Percentiles rank a stretch among this genome's conserved stretches.
phyloP scores from a whole-genome alignment of 2,797 vertebrate genomes.

The Peromyscus eremicus region DNA sequence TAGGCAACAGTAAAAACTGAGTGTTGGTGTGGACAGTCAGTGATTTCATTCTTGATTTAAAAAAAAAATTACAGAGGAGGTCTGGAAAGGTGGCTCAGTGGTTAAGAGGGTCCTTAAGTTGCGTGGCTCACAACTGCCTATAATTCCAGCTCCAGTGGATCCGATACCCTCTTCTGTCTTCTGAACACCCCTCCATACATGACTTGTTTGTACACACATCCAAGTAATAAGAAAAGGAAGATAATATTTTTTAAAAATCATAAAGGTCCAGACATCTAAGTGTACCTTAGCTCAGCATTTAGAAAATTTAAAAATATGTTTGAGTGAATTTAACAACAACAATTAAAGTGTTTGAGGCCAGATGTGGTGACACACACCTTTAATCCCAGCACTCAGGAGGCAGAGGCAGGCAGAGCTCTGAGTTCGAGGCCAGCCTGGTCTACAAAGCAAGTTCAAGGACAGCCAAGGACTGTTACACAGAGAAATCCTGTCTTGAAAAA shows the following conservation, averaged over 20 bases:
- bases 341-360: neutral
- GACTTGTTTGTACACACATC: neutral
- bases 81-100: neutral
- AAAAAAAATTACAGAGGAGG: neutral
- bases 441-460: no score
- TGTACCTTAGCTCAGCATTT: neutral
- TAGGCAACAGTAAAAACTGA: neutral
- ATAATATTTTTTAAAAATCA: neutral
- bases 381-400: neutral
- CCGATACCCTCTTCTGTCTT: neutral
- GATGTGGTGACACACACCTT: neutral
- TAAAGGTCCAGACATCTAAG: neutral
- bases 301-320: neutral
- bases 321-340: neutral
- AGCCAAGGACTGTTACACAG: no score
- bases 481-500: neutral
- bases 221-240: neutral
- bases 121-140: no score
- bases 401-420: neutral
- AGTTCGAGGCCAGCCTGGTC: no score
- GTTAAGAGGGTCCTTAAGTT: neutral
- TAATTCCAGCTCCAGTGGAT: neutral
- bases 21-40: conserved; percentile 23
- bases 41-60: conserved; percentile 42
- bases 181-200: neutral